Conservation (phyloP, 1,140 invertebrate genomes). For the Gonatopus flavifemur region DNA sequence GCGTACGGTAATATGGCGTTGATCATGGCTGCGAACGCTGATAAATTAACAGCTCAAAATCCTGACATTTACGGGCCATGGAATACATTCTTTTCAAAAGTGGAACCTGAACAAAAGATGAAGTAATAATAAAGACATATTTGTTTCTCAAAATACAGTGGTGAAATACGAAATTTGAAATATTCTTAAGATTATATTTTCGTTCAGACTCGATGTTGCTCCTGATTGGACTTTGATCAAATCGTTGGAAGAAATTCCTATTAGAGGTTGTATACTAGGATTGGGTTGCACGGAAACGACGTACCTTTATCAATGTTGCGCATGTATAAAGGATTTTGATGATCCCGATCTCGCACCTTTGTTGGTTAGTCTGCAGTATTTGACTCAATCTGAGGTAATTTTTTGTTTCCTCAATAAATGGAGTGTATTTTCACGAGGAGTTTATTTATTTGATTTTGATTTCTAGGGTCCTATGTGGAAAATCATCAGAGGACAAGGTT, state of each 20-base stretch:
- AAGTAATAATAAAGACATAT: slow-evolving; percentile 34
- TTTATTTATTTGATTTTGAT: no score
- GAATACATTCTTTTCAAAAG: slow-evolving; percentile 55
- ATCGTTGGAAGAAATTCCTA: slow-evolving; percentile 32
- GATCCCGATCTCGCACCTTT: slow-evolving; percentile 74
- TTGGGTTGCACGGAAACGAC: slow-evolving; percentile 81
- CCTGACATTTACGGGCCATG: slow-evolving; percentile 60
- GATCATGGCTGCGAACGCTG: slow-evolving; percentile 73
- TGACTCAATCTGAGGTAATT: slow-evolving; percentile 78
- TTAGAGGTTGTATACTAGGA: slow-evolving; percentile 68
- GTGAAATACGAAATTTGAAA: no score
- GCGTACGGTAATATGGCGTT: slow-evolving; percentile 64
- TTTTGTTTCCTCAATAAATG: no score
- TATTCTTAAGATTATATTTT: no score
- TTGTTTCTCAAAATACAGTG: no score
- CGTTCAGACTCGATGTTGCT: slow-evolving; percentile 55
- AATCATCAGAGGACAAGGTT: slow-evolving; percentile 78
- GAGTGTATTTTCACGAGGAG: no score
- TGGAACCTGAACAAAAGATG: slow-evolving; percentile 37
- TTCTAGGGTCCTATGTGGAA: slow-evolving; percentile 84
- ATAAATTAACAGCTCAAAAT: slow-evolving; percentile 58
- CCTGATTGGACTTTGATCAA: slow-evolving; percentile 58
- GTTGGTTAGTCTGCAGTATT: slow-evolving; percentile 80
- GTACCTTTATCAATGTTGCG: slow-evolving; percentile 70
- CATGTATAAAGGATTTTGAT: slow-evolving; percentile 65